Conservation (phyloP, 2,888 invertebrate genomes). For the Ichneumoninae sp. region DNA sequence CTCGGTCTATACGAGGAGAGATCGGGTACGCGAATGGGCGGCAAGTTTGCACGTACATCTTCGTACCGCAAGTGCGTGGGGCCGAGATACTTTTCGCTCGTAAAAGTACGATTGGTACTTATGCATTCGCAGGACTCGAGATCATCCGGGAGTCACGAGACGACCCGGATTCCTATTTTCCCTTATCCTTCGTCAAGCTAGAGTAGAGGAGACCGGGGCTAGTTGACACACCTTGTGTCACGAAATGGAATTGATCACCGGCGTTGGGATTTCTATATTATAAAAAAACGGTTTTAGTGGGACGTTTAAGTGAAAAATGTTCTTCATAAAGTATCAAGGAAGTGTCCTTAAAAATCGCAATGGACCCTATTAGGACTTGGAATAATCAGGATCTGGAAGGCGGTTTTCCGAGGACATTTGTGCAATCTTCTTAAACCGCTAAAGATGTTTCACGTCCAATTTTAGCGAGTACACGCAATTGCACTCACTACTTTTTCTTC, state of each 20-base stretch:
- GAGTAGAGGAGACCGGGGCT: background rate
- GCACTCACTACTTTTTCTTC: no score
- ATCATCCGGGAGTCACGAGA: conserved; percentile 35
- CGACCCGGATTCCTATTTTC: conserved; percentile 31
- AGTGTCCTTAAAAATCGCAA: no score
- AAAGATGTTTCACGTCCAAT: background rate
- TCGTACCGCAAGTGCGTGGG: conserved; percentile 35
- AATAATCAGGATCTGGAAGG: no score
- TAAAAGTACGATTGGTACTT: conserved; percentile 59
- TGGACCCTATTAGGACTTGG: no score
- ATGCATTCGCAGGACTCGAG: conserved; percentile 26
- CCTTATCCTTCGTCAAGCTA: background rate
- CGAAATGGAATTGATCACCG: background rate
- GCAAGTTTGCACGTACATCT: conserved; percentile 20
- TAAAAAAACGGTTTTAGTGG: no score
- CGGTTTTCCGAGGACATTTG: background rate
- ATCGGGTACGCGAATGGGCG: conserved; percentile 60
- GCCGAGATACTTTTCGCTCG: conserved; percentile 60
- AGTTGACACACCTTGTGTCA: background rate
- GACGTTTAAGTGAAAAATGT: no score
- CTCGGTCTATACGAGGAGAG: conserved; percentile 67
- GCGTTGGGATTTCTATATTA: background rate
- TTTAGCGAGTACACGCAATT: background rate
- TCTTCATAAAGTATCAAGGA: no score
- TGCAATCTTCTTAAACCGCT: background rate